Conservation (phyloP, 2,113 vertebrate species). For the Elachura formosa region DNA sequence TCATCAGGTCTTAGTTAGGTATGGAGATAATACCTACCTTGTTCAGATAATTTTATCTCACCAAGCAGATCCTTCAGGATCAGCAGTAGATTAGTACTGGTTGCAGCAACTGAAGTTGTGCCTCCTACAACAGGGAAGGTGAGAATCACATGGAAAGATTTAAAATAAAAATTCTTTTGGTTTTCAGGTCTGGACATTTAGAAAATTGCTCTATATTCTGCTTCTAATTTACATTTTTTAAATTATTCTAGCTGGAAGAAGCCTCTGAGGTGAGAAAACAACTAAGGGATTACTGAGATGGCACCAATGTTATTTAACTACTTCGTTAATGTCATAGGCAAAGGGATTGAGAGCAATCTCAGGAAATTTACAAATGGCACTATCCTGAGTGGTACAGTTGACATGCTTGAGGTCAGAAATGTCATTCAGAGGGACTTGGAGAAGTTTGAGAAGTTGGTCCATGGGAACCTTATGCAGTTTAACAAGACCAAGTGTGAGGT, state of each 20-base stretch:
- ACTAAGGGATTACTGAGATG: neutral
- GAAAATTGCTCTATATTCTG: neutral
- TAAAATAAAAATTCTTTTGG: neutral
- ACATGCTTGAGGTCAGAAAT: neutral
- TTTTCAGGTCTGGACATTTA: neutral
- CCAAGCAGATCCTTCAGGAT: neutral
- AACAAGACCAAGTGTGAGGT: neutral
- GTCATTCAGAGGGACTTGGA: neutral
- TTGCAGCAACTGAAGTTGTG: neutral
- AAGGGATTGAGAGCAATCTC: neutral
- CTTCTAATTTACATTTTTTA: neutral
- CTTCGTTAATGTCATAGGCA: neutral
- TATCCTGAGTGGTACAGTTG: neutral
- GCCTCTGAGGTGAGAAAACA: neutral
- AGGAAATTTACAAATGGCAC: neutral
- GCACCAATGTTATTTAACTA: neutral
- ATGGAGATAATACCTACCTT: neutral
- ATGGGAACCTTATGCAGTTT: neutral
- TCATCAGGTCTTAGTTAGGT: neutral
- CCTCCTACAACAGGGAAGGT: neutral
- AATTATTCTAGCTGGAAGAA: neutral
- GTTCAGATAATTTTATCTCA: neutral
- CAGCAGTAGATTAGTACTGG: neutral
- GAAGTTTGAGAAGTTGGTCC: neutral
- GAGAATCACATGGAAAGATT: neutral